phyloP scores from a whole-genome alignment of 2,888 invertebrate species.

The Frankliniella intonsa region DNA sequence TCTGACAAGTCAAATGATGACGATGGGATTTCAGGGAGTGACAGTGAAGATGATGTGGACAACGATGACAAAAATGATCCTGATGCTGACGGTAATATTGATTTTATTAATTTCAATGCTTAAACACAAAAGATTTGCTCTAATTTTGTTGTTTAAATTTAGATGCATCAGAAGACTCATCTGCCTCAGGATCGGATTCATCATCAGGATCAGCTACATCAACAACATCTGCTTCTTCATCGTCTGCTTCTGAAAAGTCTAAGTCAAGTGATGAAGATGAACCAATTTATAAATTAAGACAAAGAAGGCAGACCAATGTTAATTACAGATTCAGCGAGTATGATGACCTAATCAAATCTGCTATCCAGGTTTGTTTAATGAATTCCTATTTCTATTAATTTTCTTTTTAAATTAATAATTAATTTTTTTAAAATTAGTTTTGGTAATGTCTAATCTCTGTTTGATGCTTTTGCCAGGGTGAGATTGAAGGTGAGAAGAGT shows the following conservation, averaged over 20 bases:
- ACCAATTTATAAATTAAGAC: constrained; percentile 79
- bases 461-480: not conserved
- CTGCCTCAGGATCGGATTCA: constrained; percentile 37
- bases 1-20: constrained; percentile 47
- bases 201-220: constrained; percentile 31
- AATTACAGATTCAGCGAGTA: constrained; percentile 87
- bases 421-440: no score
- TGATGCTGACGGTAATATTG: constrained; percentile 35
- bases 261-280: constrained; percentile 47
- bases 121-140: not conserved
- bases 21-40: constrained; percentile 45
- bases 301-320: constrained; percentile 72
- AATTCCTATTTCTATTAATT: not conserved
- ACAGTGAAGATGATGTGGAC: constrained; percentile 43
- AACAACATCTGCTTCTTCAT: constrained; percentile 28
- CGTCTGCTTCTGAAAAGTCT: constrained; percentile 17
- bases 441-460: no score
- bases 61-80: constrained; percentile 42
- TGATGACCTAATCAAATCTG: constrained; percentile 91
- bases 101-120: not conserved
- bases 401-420: not conserved
- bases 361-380: constrained; percentile 58
- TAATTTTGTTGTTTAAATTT: not conserved
- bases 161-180: constrained; percentile 39
- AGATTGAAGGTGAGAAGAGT: constrained; percentile 27